These are phyloP conservation scores for Coregonus sp. DNA, from an alignment of 2,797 vertebrate species.

Conservation along the genomic window DNA sequence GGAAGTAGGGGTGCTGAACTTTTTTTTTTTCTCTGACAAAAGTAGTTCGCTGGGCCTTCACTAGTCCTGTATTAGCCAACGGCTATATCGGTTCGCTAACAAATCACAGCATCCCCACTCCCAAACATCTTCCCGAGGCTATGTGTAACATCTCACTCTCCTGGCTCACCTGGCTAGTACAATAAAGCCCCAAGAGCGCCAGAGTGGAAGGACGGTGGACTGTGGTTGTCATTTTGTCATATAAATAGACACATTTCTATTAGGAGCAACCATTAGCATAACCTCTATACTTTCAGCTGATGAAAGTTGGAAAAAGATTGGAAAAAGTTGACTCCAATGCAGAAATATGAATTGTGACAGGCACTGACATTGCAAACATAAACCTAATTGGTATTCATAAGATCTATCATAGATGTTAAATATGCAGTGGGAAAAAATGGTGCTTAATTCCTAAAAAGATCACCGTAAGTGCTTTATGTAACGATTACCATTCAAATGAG, in stretches of 20 bases:
- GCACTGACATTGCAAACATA: not conserved
- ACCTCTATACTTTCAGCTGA: not conserved
- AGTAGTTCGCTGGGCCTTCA: no score
- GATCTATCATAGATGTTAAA: not conserved
- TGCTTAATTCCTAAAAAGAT: not conserved
- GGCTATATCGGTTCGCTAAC: no score
- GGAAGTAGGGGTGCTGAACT: no score
- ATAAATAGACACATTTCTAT: not conserved
- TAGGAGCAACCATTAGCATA: not conserved
- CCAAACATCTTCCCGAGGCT: no score
- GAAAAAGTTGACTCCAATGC: not conserved
- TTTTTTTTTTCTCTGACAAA: no score
- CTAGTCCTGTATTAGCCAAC: no score
- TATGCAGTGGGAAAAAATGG: not conserved
- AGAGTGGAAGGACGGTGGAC: not conserved
- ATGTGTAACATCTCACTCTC: not conserved
- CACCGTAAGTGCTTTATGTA: not conserved
- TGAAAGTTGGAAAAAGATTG: not conserved
- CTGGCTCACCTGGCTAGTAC: not conserved
- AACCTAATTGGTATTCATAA: not conserved
- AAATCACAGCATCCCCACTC: no score
- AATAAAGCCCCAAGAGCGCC: not conserved
- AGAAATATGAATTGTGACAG: not conserved
- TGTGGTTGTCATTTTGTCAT: not conserved
- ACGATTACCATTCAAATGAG: not conserved